Conservation (phyloP, 2,797 vertebrate species). For the Hoplostethus atlanticus region DNA sequence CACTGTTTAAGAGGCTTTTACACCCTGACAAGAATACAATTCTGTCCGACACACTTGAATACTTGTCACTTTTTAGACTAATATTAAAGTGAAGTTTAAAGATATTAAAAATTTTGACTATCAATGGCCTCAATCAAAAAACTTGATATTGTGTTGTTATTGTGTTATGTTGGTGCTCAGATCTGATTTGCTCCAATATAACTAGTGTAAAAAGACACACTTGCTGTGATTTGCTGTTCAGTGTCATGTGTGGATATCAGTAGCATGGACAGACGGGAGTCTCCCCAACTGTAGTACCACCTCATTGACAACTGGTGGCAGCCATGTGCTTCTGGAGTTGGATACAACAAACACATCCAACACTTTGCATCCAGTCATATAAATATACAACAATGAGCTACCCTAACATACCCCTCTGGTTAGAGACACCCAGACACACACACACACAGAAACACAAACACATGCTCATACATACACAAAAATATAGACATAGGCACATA, state of each 20-base stretch:
- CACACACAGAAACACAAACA: constrained; percentile 2
- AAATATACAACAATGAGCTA: constrained; percentile 9
- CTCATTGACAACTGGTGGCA: constrained; percentile 76
- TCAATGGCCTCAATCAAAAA: too few species aligned
- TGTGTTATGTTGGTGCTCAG: too few species aligned
- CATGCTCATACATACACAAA: constrained; percentile 1
- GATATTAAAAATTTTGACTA: too few species aligned
- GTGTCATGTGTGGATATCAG: constrained; percentile 12
- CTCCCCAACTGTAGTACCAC: constrained; percentile 54
- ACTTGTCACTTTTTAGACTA: too few species aligned
- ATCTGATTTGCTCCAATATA: too few species aligned
- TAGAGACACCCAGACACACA: constrained; percentile 5
- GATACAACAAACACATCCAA: neutral
- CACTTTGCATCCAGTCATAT: neutral
- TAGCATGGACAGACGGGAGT: neutral
- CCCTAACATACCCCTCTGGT: neutral
- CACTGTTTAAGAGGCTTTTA: too few species aligned
- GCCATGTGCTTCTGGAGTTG: constrained; percentile 61
- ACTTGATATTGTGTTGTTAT: too few species aligned
- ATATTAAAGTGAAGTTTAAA: too few species aligned
- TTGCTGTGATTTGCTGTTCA: too few species aligned
- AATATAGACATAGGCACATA: neutral
- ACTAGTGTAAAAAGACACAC: too few species aligned
- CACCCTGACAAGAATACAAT: too few species aligned
- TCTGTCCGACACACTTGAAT: too few species aligned